These are phyloP conservation scores for Catharus minimus DNA, from an alignment of 2,113 vertebrate species.

Conservation along the genomic window DNA sequence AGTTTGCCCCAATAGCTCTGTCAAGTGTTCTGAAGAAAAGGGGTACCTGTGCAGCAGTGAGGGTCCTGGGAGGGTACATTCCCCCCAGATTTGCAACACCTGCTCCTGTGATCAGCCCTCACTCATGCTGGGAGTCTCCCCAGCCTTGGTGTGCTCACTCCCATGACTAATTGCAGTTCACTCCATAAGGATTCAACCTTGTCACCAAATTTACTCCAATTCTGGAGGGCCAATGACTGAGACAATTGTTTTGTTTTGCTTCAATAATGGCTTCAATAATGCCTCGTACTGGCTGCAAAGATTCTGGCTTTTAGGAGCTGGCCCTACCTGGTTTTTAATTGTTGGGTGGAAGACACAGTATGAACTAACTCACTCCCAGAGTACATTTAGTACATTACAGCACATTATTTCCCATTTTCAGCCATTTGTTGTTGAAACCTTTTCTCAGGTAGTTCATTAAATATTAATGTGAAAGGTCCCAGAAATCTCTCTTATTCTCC, in stretches of 20 bases:
- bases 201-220: neutral
- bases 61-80: neutral
- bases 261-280: neutral
- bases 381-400: neutral
- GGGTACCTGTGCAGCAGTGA: neutral
- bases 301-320: neutral
- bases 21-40: neutral
- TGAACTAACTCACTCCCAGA: neutral
- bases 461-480: conserved; percentile 1
- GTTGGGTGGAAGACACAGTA: neutral
- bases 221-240: neutral
- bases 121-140: neutral
- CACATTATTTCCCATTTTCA: conserved; percentile 2
- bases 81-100: neutral
- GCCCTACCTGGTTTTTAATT: neutral
- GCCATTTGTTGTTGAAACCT: conserved; percentile 4
- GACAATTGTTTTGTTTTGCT: neutral
- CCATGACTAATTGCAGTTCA: neutral
- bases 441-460: conserved; percentile 36
- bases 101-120: neutral
- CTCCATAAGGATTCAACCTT: neutral
- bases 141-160: neutral
- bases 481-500: neutral
- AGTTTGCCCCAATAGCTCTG: neutral
- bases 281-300: neutral